A percentile compares a stretch with the other conserved stretches of the same genome.
Evolutionary conservation across 1,140 invertebrate species (phyloP).

Genomic region (Drosophila ambigua): DNA sequence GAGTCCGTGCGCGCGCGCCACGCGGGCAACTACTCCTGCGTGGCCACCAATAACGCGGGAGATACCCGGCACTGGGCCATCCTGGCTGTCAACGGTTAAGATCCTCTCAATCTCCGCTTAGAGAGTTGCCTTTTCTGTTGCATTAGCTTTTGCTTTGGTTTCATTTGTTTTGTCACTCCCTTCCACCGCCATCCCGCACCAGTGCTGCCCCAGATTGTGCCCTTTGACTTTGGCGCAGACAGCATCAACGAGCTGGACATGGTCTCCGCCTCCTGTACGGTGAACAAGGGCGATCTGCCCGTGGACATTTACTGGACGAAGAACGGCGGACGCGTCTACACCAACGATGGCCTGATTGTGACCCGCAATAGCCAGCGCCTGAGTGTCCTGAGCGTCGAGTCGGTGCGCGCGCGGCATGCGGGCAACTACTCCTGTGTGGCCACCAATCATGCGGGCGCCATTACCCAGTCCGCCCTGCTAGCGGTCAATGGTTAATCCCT

Average conservation of each 20-base stretch:
- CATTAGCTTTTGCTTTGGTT: conserved; percentile 31
- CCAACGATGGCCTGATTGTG: conserved; percentile 85
- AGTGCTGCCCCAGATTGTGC: conserved; percentile 89
- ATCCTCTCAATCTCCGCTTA: not conserved
- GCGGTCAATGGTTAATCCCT: conserved; percentile 67
- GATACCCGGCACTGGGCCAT: conserved; percentile 87
- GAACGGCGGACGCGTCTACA: conserved; percentile 79
- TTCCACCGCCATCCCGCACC: conserved; percentile 6
- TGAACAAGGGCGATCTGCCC: conserved; percentile 93
- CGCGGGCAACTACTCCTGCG: conserved; percentile 89
- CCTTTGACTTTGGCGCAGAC: conserved; percentile 89
- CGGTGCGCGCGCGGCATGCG: conserved; percentile 86
- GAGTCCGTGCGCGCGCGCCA: conserved; percentile 87
- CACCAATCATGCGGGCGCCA: conserved; percentile 89
- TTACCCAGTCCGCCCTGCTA: conserved; percentile 88
- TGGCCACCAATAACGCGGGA: conserved; percentile 91
- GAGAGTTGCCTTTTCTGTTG: conserved; percentile 24
- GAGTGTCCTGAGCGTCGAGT: conserved; percentile 88
- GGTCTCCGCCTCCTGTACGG: conserved; percentile 90
- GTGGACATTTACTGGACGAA: conserved; percentile 90
- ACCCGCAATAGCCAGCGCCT: conserved; percentile 87
- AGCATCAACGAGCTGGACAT: conserved; percentile 89
- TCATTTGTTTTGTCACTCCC: conserved; percentile 28
- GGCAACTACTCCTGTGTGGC: conserved; percentile 90
- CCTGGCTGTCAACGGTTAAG: conserved; percentile 82